Conservation (phyloP, 2,113 vertebrate species). For the Calypte anna region DNA sequence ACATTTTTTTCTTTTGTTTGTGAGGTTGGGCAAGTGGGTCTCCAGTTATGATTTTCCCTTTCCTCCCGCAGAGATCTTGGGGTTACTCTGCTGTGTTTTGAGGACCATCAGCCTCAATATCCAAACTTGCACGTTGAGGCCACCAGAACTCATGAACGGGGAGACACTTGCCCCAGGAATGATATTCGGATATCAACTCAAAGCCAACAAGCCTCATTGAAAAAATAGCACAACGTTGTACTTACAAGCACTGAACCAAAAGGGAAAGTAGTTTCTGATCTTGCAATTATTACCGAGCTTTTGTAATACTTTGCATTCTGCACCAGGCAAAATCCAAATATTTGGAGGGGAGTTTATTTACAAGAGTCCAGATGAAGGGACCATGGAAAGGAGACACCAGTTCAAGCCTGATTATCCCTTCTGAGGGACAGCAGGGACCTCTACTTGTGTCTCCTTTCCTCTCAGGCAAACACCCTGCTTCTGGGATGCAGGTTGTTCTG, state of each 20-base stretch:
- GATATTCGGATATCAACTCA: neutral
- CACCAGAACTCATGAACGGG: fast-evolving
- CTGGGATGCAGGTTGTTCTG: neutral
- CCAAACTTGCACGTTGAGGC: fast-evolving
- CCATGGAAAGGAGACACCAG: neutral
- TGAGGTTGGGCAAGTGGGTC: too few relatives aligned
- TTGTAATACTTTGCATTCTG: neutral
- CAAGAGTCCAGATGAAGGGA: neutral
- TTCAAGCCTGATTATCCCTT: neutral
- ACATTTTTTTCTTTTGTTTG: neutral
- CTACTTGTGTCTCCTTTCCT: neutral
- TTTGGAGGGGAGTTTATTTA: neutral
- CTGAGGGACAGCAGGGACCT: neutral
- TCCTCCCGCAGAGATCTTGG: fast-evolving
- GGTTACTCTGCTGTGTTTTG: neutral
- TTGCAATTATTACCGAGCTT: neutral
- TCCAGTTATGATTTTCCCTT: fast-evolving
- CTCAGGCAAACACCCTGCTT: fast-evolving
- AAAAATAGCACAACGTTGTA: neutral
- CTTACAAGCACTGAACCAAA: fast-evolving
- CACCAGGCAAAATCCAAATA: neutral
- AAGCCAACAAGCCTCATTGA: neutral
- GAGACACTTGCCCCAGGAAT: neutral
- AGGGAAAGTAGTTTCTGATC: neutral
- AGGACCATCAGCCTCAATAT: neutral